A percentile compares a stretch with the other conserved stretches of the same genome.
phyloP scores from a whole-genome alignment of 2,888 invertebrate species.

The Temnothorax unifasciatus region DNA sequence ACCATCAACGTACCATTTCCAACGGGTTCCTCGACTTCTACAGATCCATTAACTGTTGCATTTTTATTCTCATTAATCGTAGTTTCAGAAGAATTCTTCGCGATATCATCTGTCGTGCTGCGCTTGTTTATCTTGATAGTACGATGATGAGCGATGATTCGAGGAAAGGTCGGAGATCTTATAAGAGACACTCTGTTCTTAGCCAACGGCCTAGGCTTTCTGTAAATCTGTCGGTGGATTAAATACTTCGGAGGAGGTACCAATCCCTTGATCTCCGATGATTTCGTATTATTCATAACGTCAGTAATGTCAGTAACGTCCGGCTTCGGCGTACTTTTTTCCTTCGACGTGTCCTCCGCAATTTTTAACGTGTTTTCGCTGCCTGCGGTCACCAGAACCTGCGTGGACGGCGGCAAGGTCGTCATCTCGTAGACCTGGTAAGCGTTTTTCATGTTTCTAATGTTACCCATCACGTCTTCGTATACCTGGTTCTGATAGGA shows the following conservation, averaged over 20 bases:
- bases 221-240: constrained; percentile 18
- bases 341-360: not conserved
- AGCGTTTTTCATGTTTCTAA: constrained; percentile 75
- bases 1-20: not conserved
- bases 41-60: not conserved
- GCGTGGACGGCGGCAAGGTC: constrained; percentile 21
- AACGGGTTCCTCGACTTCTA: not conserved
- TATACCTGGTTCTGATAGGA: constrained; percentile 83
- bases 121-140: constrained; percentile 64
- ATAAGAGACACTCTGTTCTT: constrained; percentile 28
- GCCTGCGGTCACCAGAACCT: not conserved
- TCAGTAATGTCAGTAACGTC: not conserved
- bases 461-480: constrained; percentile 84
- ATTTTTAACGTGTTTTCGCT: constrained; percentile 20
- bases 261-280: constrained; percentile 44
- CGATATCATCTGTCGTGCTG: not conserved
- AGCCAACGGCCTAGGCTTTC: constrained; percentile 15
- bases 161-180: not conserved
- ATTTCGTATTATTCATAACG: not conserved
- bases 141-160: constrained; percentile 52
- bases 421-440: constrained; percentile 50
- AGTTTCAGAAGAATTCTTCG: not conserved
- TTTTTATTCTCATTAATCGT: not conserved
- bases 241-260: constrained; percentile 50
- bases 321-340: constrained; percentile 31